Percentiles rank a stretch among this genome's conserved stretches.
These are phyloP conservation scores for Hiodon tergisus DNA, from an alignment of 2,113 vertebrate species.

Conservation along the genomic window DNA sequence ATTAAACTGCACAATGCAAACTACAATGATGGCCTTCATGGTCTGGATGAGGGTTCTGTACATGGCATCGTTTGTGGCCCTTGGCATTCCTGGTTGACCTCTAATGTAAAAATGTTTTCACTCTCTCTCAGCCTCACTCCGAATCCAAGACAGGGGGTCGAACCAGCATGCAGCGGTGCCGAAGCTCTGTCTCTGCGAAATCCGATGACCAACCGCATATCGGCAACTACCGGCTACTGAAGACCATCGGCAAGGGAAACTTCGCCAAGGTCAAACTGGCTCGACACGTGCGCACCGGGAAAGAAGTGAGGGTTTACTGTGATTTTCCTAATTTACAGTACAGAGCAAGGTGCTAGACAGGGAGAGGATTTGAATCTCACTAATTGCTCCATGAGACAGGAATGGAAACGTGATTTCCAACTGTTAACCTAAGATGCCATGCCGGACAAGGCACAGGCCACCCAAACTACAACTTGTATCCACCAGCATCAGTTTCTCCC, in stretches of 20 bases:
- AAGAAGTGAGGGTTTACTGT: conserved; percentile 62
- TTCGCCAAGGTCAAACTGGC: conserved; percentile 78
- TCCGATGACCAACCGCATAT: conserved; percentile 72
- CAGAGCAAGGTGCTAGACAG: too few relatives aligned
- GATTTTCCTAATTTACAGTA: background rate
- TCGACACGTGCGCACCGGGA: conserved; percentile 72
- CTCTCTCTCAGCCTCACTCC: conserved; percentile 34
- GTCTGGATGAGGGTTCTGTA: too few relatives aligned
- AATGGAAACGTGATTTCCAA: background rate
- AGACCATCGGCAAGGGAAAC: conserved; percentile 81
- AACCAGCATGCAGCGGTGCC: conserved; percentile 70
- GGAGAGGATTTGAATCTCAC: too few relatives aligned
- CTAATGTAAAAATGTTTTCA: conserved; percentile 2
- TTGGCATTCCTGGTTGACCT: too few relatives aligned
- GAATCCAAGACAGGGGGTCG: conserved; percentile 63
- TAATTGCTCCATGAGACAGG: background rate
- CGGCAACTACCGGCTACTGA: conserved; percentile 60
- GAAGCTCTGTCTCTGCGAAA: conserved; percentile 56
- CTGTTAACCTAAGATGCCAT: too few relatives aligned
- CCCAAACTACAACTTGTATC: too few relatives aligned
- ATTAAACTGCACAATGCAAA: too few relatives aligned
- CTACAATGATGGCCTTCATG: too few relatives aligned
- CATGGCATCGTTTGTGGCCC: too few relatives aligned
- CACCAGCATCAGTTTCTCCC: too few relatives aligned
- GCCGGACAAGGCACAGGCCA: too few relatives aligned